Percentiles rank a stretch among this genome's conserved stretches.
Conservation (phyloP, 2,888 invertebrate genomes). For the Ichneumon xanthorius region DNA sequence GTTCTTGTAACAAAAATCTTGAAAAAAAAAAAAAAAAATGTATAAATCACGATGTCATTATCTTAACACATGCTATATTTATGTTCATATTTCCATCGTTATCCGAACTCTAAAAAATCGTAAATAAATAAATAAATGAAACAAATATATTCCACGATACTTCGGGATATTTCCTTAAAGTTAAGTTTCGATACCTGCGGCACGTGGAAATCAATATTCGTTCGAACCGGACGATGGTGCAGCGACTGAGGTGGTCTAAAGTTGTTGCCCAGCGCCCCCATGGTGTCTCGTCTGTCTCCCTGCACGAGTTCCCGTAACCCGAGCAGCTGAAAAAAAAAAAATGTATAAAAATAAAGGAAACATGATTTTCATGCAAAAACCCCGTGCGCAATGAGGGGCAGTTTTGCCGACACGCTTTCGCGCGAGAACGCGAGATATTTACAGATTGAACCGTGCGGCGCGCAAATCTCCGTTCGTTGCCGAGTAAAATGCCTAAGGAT, state of each 20-base stretch:
- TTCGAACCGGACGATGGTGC: constrained; percentile 96
- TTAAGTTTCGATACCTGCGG: constrained; percentile 85
- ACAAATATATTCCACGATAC: background rate
- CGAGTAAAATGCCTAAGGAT: constrained; percentile 58
- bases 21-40: too few relatives aligned
- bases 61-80: too few relatives aligned
- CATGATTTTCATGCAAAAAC: constrained; percentile 19
- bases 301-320: constrained; percentile 94
- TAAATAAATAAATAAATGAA: background rate
- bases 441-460: background rate
- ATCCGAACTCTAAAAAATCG: too few relatives aligned
- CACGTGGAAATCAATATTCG: constrained; percentile 98
- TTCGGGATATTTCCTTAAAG: background rate
- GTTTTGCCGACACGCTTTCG: background rate
- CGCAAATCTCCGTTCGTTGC: constrained; percentile 58
- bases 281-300: constrained; percentile 94
- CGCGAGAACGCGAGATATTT: background rate
- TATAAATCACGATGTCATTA: too few relatives aligned
- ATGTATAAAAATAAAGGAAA: background rate
- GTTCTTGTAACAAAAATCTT: too few relatives aligned
- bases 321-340: constrained; percentile 88
- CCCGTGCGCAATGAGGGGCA: background rate
- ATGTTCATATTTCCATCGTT: too few relatives aligned
- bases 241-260: constrained; percentile 97
- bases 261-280: constrained; percentile 97